Conservation (phyloP, 1,140 invertebrate genomes). For the Ceratina japonica region DNA sequence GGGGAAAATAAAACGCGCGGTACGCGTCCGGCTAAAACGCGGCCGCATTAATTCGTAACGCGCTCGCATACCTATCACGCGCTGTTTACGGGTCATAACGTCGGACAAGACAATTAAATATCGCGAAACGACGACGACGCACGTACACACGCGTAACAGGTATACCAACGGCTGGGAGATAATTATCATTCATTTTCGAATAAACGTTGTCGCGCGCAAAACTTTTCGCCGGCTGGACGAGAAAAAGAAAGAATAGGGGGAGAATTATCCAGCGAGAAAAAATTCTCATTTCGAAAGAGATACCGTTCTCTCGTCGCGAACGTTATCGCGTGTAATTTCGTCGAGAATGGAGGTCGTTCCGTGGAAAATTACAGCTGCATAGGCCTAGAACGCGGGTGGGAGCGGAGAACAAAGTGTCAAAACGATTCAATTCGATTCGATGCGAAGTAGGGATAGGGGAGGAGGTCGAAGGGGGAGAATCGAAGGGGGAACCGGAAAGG, state of each 20-base stretch:
- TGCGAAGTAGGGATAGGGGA: background rate
- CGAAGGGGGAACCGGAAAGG: background rate
- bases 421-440: conserved; percentile 30
- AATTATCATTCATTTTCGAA: conserved; percentile 28
- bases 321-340: background rate
- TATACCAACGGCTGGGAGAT: background rate
- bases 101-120: conserved; percentile 31
- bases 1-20: background rate
- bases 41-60: conserved; percentile 33
- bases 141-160: too few species aligned
- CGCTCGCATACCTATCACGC: conserved; percentile 8
- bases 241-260: background rate
- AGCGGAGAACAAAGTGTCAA: conserved; percentile 5
- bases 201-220: conserved; percentile 9
- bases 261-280: background rate
- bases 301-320: background rate
- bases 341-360: too few species aligned
- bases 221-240: background rate
- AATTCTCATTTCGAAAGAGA: background rate
- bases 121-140: conserved; percentile 2
- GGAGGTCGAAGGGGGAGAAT: background rate
- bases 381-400: background rate
- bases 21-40: conserved; percentile 12
- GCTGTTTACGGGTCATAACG: conserved; percentile 42
- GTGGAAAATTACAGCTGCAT: conserved; percentile 4